Percentiles rank a stretch among this genome's conserved stretches.
Conservation (phyloP, 2,797 vertebrate species). For the Urosaurus nigricauda region DNA sequence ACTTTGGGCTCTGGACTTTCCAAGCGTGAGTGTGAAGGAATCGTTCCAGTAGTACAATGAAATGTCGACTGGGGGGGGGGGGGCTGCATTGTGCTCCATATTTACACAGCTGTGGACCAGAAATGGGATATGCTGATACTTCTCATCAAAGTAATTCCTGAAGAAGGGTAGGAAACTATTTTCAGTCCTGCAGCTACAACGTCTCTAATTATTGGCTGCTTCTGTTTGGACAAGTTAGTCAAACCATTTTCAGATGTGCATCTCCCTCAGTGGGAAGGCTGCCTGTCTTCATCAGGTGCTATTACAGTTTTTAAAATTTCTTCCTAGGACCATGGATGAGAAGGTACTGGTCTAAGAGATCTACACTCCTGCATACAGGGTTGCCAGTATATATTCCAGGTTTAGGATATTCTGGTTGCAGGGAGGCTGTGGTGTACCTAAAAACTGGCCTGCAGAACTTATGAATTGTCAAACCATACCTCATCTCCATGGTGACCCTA, state of each 20-base stretch:
- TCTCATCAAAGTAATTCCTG: neutral
- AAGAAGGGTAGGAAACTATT: neutral
- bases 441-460: no score
- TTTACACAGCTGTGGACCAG: no score
- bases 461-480: no score
- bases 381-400: no score
- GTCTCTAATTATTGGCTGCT: neutral
- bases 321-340: neutral
- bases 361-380: neutral
- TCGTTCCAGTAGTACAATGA: no score
- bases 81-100: neutral
- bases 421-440: no score
- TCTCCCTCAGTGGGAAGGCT: neutral
- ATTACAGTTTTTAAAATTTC: neutral
- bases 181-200: neutral
- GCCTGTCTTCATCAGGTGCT: neutral
- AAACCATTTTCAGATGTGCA: neutral
- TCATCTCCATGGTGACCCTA: no score
- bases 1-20: neutral
- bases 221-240: neutral
- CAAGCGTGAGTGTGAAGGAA: neutral
- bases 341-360: neutral
- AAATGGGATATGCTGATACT: neutral
- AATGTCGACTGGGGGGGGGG: no score
- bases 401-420: no score